Percentiles rank a stretch among this genome's conserved stretches.
Evolutionary conservation across 2,888 invertebrate genomes (phyloP).

Genomic region (Ophioninae sp.): DNA sequence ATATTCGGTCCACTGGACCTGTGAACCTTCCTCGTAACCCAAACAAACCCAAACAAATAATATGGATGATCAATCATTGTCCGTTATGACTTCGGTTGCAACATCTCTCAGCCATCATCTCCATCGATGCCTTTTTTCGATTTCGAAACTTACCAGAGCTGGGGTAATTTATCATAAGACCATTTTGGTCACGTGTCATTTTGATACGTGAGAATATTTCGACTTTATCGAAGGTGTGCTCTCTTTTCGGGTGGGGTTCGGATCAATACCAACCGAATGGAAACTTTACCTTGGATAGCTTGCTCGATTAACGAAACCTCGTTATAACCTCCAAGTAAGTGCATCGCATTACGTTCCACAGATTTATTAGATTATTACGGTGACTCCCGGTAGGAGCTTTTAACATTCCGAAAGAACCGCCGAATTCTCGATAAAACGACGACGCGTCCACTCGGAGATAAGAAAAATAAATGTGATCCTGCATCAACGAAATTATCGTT

Average conservation of each 20-base stretch:
- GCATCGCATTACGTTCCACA: conserved; percentile 47
- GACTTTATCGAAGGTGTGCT: background rate
- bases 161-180: too few species aligned
- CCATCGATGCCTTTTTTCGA: too few species aligned
- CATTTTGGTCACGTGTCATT: too few species aligned
- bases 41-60: too few species aligned
- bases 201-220: too few species aligned
- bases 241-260: conserved; percentile 6
- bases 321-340: conserved; percentile 24
- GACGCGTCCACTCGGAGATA: background rate
- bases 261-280: conserved; percentile 50
- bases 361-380: conserved; percentile 76
- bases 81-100: too few species aligned
- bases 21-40: too few species aligned
- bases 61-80: too few species aligned
- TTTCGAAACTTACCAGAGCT: too few species aligned
- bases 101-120: too few species aligned
- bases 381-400: conserved; percentile 16
- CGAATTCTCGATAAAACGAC: conserved; percentile 21
- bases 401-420: conserved; percentile 20
- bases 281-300: conserved; percentile 21
- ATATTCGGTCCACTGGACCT: too few species aligned
- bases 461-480: background rate
- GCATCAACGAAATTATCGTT: conserved; percentile 1
- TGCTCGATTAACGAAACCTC: conserved; percentile 24